Evolutionary conservation across 2,888 invertebrate species (phyloP), one percentile per base, ranked within the genome.

Genomic region (Zelleria hepariella): DNA sequence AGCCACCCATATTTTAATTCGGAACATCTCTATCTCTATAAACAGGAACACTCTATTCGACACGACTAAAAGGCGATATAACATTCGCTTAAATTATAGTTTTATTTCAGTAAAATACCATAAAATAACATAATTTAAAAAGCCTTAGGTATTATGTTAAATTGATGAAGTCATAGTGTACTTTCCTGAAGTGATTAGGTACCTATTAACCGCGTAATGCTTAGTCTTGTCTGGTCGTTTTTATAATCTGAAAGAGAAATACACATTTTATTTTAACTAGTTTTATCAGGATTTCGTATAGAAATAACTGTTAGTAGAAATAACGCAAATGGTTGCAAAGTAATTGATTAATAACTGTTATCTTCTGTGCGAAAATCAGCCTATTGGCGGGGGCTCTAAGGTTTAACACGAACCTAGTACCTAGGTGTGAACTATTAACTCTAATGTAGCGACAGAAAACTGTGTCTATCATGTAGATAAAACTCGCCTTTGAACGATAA

Each of bases 111-210:
- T 54, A 24, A 26, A 54, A 32, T 55, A 27, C 18, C 20, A 53
- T 1, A 53, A 24, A 24, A 51, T 18, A 24, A n/a, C 24, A 53
- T 25, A 32, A 55, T 15, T 42, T 42, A 55, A 48, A 47, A 57
- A 57, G 57, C 57, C 57, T 25, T 57, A 57, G 47, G n/a, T 55
- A 55, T 57, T 48, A 48, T 25, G 24, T 24, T 42, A 24, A 57
- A 47, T 57, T 57, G 47, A 57, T 55, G 32, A 55, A 55, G 23
- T 23, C 15, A 24, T n/a, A 26, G n/a, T 55, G 55, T 55, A 55
- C 55, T 55, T 55, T 32, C 18, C 54, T 24, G 24, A 26, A 26
- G 26, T 54, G 18, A 25, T 54, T 51, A 42, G 10, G 42, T 32
- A 32, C n/a, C n/a, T 15, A 10, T 51, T 51, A 18, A 21, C 51